Conservation (phyloP, 30 jellyfish, hydroid and myxozoan species). For the Chrysaora quinquecirrha region DNA sequence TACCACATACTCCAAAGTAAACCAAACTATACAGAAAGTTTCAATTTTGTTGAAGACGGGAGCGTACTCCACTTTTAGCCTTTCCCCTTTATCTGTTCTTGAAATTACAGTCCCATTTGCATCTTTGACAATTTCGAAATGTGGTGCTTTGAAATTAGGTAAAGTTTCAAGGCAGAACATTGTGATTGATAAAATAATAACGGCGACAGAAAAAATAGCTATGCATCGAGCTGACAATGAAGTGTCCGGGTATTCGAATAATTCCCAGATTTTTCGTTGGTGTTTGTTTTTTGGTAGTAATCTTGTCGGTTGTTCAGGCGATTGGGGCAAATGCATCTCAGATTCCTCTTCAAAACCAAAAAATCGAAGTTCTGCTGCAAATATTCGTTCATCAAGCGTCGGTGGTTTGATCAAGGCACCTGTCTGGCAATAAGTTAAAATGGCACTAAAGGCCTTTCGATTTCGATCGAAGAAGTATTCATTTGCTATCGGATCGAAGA, state of each 20-base stretch:
- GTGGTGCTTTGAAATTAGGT: slow-evolving; percentile 83
- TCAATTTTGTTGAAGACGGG: slow-evolving; percentile 73
- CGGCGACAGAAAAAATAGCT: slow-evolving; percentile 87
- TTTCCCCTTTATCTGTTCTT: slow-evolving; percentile 58
- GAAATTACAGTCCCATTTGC: slow-evolving; percentile 72
- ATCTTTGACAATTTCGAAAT: slow-evolving; percentile 33
- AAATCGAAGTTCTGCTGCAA: slow-evolving; percentile 93
- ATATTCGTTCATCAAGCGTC: slow-evolving; percentile 87
- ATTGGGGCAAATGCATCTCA: slow-evolving; percentile 74
- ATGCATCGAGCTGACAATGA: slow-evolving; percentile 75
- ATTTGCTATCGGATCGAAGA: slow-evolving; percentile 70
- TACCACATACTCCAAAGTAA: slow-evolving; percentile 80
- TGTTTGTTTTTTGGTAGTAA: slow-evolving; percentile 71
- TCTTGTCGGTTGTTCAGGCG: slow-evolving; percentile 59
- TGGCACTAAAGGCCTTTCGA: slow-evolving; percentile 94
- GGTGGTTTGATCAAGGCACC: slow-evolving; percentile 94
- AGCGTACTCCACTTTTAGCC: slow-evolving; percentile 49
- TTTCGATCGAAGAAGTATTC: slow-evolving; percentile 95
- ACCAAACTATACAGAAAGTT: slow-evolving; percentile 86
- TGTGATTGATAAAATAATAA: slow-evolving; percentile 79
- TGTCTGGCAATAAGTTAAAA: slow-evolving; percentile 91
- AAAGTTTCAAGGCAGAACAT: slow-evolving; percentile 96
- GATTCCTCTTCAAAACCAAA: slow-evolving; percentile 96
- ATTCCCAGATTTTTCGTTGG: slow-evolving; percentile 76
- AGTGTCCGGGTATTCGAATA: slow-evolving; percentile 95